Evolutionary conservation across 2,797 vertebrate species (phyloP), one percentile per base, ranked within the genome.

Genomic region (Aythya fuligula): DNA sequence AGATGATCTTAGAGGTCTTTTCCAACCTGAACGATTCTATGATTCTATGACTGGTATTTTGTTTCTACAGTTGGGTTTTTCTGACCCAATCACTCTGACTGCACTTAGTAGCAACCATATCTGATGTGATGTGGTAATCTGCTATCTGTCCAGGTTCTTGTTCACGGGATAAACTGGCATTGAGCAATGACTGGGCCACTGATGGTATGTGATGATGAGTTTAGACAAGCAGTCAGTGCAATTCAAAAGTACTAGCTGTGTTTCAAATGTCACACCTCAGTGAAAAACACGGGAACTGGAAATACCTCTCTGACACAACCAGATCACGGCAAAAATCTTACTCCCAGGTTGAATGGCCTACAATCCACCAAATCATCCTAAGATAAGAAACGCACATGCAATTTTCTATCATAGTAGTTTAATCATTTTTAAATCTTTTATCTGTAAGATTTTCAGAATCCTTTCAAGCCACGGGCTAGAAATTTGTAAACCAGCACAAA

Each of bases 181-280:
- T 28, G 47, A 88, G 85, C 54, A 88, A 61, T 11, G 57, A 41
- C 60, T 51, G 45, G 34, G 64, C n/a, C 53, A 25, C 67, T 61
- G 80, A 45, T 47, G 72, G 70, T 9, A 17, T 15, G 64, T 10
- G 53, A 79, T 85, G 39, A 94, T 61, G 60, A 79, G 60, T 91
- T 93, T 57, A 85, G 91, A 93, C 91, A 94, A 76, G 83, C 80
- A 94, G 91, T 64, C 80, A 79, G 83, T 67, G 70, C 57, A 89
- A 76, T n/a, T 74, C 82, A 89, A 77, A 92, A 94, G 54, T 36
- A 92, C 34, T 24, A 24, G 32, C 69, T 91, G 22, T 13, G 56
- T 81, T 70, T 47, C 77, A 66, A 86, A 91, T 41, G 64, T 76
- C 74, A 91, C 39, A 82, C 14, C 49, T 45, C 47, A 92, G 54